phyloP scores from a whole-genome alignment of 2,113 vertebrate species.

The Trematomus loennbergii region DNA sequence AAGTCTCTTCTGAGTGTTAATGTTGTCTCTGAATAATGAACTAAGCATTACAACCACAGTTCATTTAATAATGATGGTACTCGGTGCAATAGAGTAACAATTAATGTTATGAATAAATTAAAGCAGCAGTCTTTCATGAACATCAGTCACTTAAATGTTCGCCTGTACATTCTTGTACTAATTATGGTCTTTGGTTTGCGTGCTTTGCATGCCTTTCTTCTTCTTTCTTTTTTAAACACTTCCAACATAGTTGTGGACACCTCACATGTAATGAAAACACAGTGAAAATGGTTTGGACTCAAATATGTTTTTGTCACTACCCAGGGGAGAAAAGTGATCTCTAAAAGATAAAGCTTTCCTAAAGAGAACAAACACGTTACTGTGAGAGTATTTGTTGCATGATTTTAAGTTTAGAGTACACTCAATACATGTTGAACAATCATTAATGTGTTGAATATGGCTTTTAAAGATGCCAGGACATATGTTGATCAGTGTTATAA shows the following conservation, averaged over 20 bases:
- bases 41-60: conserved; percentile 50
- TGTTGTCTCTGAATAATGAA: conserved; percentile 62
- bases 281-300: background rate
- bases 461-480: no score
- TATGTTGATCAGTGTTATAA: no score
- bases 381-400: background rate
- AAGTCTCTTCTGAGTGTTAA: conserved; percentile 36
- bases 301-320: background rate
- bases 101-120: background rate
- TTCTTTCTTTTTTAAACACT: background rate
- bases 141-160: conserved; percentile 8
- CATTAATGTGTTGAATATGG: no score
- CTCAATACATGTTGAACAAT: no score
- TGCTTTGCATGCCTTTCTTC: no score
- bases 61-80: conserved; percentile 42
- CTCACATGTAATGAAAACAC: background rate
- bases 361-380: background rate
- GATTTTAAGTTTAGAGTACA: background rate
- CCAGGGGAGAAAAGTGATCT: background rate
- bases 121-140: conserved; percentile 9
- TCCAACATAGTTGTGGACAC: background rate
- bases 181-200: background rate
- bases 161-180: background rate
- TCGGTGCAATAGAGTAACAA: background rate
- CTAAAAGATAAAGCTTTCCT: background rate